phyloP scores from a whole-genome alignment of 2,888 invertebrate species.

The Apeira syringaria region DNA sequence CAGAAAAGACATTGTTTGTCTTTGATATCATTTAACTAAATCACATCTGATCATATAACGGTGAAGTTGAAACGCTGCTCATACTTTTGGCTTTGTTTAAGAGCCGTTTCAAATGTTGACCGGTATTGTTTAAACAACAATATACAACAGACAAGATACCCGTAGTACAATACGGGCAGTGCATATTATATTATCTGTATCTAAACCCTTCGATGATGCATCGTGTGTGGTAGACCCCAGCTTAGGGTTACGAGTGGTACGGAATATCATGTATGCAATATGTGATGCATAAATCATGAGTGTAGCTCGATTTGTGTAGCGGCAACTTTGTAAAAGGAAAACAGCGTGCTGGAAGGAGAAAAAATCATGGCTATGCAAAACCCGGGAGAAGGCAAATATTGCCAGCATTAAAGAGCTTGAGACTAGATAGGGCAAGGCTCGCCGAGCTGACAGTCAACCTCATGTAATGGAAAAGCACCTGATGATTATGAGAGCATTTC shows the following conservation, averaged over 20 bases:
- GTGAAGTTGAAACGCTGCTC: conserved; percentile 1
- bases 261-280: not conserved
- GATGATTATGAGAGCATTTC: too few species aligned
- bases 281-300: not conserved
- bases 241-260: not conserved
- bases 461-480: too few species aligned
- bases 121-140: conserved; percentile 15
- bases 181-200: not conserved
- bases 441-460: too few species aligned
- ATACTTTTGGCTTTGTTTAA: conserved; percentile 23
- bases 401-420: too few species aligned
- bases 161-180: conserved; percentile 3
- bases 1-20: too few species aligned
- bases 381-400: too few species aligned
- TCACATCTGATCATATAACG: not conserved
- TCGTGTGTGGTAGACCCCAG: not conserved
- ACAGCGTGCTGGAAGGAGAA: too few species aligned
- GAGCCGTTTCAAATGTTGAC: conserved; percentile 13
- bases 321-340: too few species aligned
- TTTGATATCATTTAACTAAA: too few species aligned
- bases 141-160: not conserved
- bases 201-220: conserved; percentile 11
- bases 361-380: too few species aligned
- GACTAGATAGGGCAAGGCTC: too few species aligned
- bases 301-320: not conserved